A percentile compares a stretch with the other conserved stretches of the same genome.
Conservation (phyloP, 2,888 invertebrate species). For the Toxonevra muliebris region DNA sequence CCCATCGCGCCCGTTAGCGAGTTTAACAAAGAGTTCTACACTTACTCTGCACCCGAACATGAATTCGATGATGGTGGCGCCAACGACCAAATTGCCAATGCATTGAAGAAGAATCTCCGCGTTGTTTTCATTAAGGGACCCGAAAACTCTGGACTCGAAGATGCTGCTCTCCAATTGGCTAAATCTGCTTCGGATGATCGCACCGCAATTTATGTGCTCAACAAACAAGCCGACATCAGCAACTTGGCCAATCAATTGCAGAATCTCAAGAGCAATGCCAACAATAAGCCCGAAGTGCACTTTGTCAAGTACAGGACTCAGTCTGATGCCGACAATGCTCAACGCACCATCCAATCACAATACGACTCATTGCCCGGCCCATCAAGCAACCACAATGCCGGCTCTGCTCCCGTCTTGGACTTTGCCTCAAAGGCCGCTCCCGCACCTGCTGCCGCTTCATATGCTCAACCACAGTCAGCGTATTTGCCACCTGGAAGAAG, state of each 20-base stretch:
- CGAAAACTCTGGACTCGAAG: constrained; percentile 54
- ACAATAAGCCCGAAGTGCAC: constrained; percentile 57
- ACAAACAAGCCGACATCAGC: constrained; percentile 55
- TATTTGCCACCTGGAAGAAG: constrained; percentile 53
- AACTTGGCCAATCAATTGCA: constrained; percentile 53
- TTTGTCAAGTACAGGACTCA: constrained; percentile 60
- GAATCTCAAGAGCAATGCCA: constrained; percentile 44
- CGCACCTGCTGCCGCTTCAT: constrained; percentile 41
- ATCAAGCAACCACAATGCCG: constrained; percentile 51
- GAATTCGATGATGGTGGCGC: constrained; percentile 48
- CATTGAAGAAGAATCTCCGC: constrained; percentile 53
- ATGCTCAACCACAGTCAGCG: constrained; percentile 46
- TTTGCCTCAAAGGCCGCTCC: constrained; percentile 47
- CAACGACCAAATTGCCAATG: constrained; percentile 44
- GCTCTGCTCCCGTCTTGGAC: constrained; percentile 52
- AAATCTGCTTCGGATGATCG: constrained; percentile 54
- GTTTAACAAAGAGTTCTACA: constrained; percentile 51
- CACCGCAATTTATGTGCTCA: constrained; percentile 58
- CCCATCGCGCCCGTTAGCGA: constrained; percentile 20
- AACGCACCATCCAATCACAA: constrained; percentile 56
- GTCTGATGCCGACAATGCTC: constrained; percentile 59
- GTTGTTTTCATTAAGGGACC: constrained; percentile 63
- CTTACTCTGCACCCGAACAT: constrained; percentile 58
- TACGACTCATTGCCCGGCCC: constrained; percentile 55
- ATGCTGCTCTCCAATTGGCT: constrained; percentile 55